These are phyloP conservation scores for Heliangelus exortis DNA, from an alignment of 2,797 vertebrate genomes.

Conservation along the genomic window DNA sequence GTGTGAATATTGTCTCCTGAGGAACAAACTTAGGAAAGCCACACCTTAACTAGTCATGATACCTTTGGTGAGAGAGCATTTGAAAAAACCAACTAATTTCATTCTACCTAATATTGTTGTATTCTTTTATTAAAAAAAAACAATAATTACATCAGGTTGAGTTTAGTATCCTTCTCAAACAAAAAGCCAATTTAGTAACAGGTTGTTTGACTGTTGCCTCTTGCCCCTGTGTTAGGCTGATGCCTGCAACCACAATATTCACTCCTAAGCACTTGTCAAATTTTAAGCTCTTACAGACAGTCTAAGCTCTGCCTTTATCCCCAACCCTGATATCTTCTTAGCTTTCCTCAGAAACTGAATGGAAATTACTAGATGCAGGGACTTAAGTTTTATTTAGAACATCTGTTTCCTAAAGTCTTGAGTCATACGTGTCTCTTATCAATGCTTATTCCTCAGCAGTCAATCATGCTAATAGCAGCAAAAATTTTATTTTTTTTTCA, in stretches of 20 bases:
- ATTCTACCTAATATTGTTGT: not conserved
- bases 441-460: not conserved
- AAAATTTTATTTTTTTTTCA: not conserved
- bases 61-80: not conserved
- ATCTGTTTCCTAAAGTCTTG: not conserved
- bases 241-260: not conserved
- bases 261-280: not conserved
- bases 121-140: not conserved
- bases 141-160: not conserved
- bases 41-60: not conserved
- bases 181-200: not conserved
- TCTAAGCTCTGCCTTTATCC: not conserved
- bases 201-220: not conserved
- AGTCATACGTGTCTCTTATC: not conserved
- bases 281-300: not conserved
- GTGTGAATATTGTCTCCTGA: not conserved
- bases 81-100: not conserved
- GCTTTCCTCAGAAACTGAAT: not conserved
- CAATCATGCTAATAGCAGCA: not conserved
- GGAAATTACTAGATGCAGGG: not conserved
- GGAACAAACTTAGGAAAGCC: not conserved
- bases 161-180: not conserved
- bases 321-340: not conserved
- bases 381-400: not conserved
- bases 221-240: not conserved